These are phyloP conservation scores for Oreochromis aureus DNA, from an alignment of 2,113 vertebrate species.

Conservation along the genomic window DNA sequence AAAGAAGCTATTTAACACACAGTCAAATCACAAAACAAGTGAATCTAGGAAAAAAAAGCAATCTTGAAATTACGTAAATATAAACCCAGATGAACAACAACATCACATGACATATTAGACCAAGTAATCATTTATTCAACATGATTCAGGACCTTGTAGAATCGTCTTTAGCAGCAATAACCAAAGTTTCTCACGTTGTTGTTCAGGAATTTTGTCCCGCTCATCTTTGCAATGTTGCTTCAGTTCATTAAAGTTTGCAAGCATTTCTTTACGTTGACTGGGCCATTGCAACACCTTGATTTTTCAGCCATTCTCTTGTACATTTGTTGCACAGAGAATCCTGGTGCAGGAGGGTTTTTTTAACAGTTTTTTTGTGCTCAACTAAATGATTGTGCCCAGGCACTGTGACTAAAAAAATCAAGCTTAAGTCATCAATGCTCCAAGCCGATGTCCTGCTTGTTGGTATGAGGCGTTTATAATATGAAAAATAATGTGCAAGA, in stretches of 20 bases:
- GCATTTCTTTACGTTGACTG: neutral
- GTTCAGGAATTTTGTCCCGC: rapidly evolving
- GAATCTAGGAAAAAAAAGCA: rapidly evolving
- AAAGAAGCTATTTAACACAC: neutral
- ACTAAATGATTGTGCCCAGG: neutral
- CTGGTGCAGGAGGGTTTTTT: rapidly evolving
- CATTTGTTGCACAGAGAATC: neutral
- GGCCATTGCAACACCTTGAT: neutral
- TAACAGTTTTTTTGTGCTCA: neutral
- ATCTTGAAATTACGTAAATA: neutral
- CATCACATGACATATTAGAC: neutral
- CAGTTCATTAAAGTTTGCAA: neutral
- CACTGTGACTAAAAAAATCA: neutral
- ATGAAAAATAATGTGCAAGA: no score
- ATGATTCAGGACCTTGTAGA: neutral
- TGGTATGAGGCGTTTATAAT: no score
- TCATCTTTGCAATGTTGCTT: neutral
- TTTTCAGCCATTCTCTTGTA: neutral
- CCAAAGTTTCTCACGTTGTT: neutral
- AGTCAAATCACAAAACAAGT: neutral
- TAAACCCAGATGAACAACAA: neutral
- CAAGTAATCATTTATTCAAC: neutral
- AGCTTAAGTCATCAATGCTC: neutral
- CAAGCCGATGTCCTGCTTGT: neutral
- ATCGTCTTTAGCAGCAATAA: neutral